Evolutionary conservation across 1,140 invertebrate species (phyloP).

Genomic region (Steinernema feltiae): DNA sequence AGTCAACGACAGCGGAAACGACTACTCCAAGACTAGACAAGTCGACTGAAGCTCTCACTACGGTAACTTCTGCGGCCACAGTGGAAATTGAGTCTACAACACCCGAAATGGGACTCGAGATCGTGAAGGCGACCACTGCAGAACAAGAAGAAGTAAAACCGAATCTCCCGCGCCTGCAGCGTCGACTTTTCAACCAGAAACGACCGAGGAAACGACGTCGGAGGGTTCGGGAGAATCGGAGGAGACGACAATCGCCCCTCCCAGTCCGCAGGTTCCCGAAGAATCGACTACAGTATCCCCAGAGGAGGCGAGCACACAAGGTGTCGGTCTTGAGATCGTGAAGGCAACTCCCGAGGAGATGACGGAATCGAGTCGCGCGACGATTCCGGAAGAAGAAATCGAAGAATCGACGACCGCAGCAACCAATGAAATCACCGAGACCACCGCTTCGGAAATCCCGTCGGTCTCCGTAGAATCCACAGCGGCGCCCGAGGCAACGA

Average conservation of each 20-base stretch:
- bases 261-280: too few relatives aligned
- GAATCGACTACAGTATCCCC: too few relatives aligned
- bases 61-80: too few relatives aligned
- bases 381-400: background rate
- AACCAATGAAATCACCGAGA: constrained; percentile 24
- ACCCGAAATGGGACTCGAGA: background rate
- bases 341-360: background rate
- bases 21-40: background rate
- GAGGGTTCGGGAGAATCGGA: background rate
- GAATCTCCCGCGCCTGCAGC: background rate
- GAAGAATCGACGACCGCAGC: background rate
- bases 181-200: background rate
- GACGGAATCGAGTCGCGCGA: background rate
- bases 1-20: background rate
- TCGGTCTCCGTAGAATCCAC: too few relatives aligned
- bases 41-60: background rate
- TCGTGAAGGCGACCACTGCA: background rate
- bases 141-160: background rate
- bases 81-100: too few relatives aligned
- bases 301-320: background rate
- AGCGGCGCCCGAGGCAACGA: too few relatives aligned
- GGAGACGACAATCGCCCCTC: background rate
- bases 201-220: background rate
- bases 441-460: background rate
- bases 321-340: background rate